Evolutionary conservation across 2,797 vertebrate genomes (phyloP), one percentile per base, ranked within the genome.

Genomic region (Caiman crocodilus): DNA sequence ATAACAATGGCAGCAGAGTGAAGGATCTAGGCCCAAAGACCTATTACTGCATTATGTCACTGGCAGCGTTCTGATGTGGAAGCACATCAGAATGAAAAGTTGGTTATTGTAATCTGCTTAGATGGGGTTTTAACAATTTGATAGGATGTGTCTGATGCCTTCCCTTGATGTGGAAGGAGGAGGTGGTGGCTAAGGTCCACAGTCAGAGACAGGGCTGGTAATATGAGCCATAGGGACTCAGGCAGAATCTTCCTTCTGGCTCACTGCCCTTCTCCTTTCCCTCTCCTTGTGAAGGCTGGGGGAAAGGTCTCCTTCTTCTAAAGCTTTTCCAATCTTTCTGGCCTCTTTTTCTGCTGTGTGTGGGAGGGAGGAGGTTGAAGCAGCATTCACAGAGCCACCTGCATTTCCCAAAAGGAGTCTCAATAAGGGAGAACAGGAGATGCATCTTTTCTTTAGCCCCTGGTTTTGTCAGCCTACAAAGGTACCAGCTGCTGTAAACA

Each of bases 271-370:
- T 6, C 12, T 83, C 74, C 56, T 18, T 61, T 90, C 30, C 74
- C 21, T 65, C 21, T 23, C 9, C 32, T 12, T 63, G 14, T 0
- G 12, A n/a, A 84, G 75, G 25, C 18, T 50, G 42, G 3, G 5
- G 1, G 0, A 20, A 79, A n/a, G 12, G 15, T 57, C 28, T 83
- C 81, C 86, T 76, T 85, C 76, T 35, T 81, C 9, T 5, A 42
- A 55, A 95, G 50, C 4, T 13, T 85, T 92, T 20, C 79, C 13
- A 83, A 91, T 88, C 25, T 57, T 90, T 90, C 59, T 87, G 90
- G 5, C 65, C 16, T 88, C 3, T 16, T 88, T 90, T 82, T 26
- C 69, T 9, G 87, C 87, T 63, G 61, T 75, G 7, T 60, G 50
- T 60, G 26, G 35, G 35, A 93, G 15, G 15, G 14, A 58, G 15